Evolutionary conservation across 2,888 invertebrate species (phyloP), one percentile per base, ranked within the genome.

Genomic region (Phengaris alcon): DNA sequence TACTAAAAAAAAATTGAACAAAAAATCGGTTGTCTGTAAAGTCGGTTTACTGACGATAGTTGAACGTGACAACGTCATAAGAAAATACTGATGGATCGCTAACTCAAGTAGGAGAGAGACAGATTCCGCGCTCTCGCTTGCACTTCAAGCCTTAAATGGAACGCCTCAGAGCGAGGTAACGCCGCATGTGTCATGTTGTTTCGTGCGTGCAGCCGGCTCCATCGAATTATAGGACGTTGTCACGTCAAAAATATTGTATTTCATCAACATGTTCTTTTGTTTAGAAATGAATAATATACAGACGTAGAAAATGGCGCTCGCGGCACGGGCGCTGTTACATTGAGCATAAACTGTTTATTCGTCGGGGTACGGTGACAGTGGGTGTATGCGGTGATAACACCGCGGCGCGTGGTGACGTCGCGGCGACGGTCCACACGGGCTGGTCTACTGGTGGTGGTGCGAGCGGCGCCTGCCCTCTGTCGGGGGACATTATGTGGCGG

Each of bases 201-300:
- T n/a, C n/a, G n/a, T n/a, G n/a, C n/a, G n/a, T n/a, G n/a, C n/a
- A n/a, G n/a, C n/a, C n/a, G n/a, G n/a, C n/a, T n/a, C n/a, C n/a
- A n/a, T n/a, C n/a, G n/a, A n/a, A n/a, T n/a, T n/a, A n/a, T n/a
- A n/a, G n/a, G n/a, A n/a, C n/a, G n/a, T n/a, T n/a, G n/a, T n/a
- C n/a, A n/a, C n/a, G n/a, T n/a, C n/a, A n/a, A n/a, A n/a, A 93
- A 93, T 93, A 93, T 93, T 90, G 90, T 93, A 90, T 92, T 92
- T 90, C 87, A 88, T 90, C 90, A 92, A 91, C 91, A 90, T 88
- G 88, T 90, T 90, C 88, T 6, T 64, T 64, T 64, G 86, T 91
- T 89, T 90, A 90, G 90, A 90, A 91, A 90, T 89, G 89, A 90
- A 90, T 88, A 90, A 86, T 90, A 90, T 89, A 90, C 90, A 90